Percentiles rank a stretch among this genome's conserved stretches.
These are phyloP conservation scores for Gymnosoma rotundatum DNA, from an alignment of 2,888 invertebrate species.

Conservation along the genomic window DNA sequence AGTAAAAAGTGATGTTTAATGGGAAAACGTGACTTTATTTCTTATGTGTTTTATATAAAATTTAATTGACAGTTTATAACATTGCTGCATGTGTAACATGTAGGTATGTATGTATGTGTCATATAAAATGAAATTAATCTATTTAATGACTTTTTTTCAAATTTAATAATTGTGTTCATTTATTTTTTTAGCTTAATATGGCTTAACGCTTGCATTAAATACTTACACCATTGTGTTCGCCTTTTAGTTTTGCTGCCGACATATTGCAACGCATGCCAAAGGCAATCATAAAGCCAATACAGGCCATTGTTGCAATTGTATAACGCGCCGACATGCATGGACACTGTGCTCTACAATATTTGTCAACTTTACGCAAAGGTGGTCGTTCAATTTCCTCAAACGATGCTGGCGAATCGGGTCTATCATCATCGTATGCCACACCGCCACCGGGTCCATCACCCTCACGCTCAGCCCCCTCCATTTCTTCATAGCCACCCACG, in stretches of 20 bases:
- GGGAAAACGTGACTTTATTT: constrained; percentile 70
- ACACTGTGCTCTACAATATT: constrained; percentile 92
- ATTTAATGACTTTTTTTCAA: constrained; percentile 3
- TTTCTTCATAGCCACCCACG: constrained; percentile 80
- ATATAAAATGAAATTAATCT: constrained; percentile 60
- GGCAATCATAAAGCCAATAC: constrained; percentile 95
- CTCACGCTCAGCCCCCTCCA: constrained; percentile 79
- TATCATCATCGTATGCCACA: constrained; percentile 83
- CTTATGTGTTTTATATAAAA: constrained; percentile 63
- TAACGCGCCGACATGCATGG: constrained; percentile 92
- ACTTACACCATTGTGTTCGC: constrained; percentile 86
- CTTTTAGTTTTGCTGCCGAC: constrained; percentile 97
- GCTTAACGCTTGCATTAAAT: constrained; percentile 28
- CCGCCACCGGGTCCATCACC: constrained; percentile 79
- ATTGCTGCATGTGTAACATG: background rate
- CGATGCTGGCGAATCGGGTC: constrained; percentile 88
- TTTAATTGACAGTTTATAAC: constrained; percentile 73
- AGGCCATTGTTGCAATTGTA: constrained; percentile 93
- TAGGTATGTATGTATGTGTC: background rate
- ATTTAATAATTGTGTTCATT: background rate
- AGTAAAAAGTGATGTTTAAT: constrained; percentile 22
- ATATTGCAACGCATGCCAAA: constrained; percentile 99
- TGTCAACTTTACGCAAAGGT: constrained; percentile 92
- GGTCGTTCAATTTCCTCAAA: constrained; percentile 92
- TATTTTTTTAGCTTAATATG: constrained; percentile 2